Percentiles rank a stretch among this genome's conserved stretches.
Evolutionary conservation across 1,140 invertebrate genomes (phyloP).

Genomic region (Neodiprion pinetum): DNA sequence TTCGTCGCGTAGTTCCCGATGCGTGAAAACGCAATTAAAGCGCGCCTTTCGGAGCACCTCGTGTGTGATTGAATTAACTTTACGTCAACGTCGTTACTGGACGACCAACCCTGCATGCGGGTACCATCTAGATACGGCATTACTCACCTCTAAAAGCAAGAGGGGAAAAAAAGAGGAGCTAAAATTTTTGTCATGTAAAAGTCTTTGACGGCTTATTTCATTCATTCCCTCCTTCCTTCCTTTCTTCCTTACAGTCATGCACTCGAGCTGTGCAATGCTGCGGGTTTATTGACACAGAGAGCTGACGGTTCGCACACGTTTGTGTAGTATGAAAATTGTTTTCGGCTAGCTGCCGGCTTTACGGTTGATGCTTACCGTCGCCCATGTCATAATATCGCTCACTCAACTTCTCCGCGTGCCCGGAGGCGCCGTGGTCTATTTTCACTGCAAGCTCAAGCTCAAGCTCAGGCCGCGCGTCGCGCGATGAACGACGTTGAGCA

Average conservation of each 20-base stretch:
- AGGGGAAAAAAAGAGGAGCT: too few relatives aligned
- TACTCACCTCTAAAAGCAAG: too few relatives aligned
- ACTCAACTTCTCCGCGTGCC: not conserved
- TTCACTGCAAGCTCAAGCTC: not conserved
- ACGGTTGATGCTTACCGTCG: not conserved
- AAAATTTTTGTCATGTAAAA: too few relatives aligned
- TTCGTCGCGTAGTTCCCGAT: not conserved
- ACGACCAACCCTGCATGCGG: too few relatives aligned
- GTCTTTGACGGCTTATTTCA: too few relatives aligned
- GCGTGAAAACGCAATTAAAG: conserved; percentile 3
- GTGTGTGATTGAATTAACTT: not conserved
- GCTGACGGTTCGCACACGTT: too few relatives aligned
- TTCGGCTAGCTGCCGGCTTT: not conserved
- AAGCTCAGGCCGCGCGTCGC: not conserved
- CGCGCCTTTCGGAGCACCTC: not conserved
- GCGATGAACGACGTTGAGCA: not conserved
- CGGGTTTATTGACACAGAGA: too few relatives aligned
- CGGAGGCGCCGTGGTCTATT: not conserved
- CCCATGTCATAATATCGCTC: not conserved
- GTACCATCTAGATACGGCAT: too few relatives aligned
- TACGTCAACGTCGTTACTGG: too few relatives aligned
- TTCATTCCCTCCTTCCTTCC: too few relatives aligned
- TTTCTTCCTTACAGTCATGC: too few relatives aligned
- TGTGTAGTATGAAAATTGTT: not conserved
- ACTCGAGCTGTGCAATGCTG: too few relatives aligned